phyloP scores from a whole-genome alignment of 23 tunicate genomes.

The Clavelina lepadiformis region DNA sequence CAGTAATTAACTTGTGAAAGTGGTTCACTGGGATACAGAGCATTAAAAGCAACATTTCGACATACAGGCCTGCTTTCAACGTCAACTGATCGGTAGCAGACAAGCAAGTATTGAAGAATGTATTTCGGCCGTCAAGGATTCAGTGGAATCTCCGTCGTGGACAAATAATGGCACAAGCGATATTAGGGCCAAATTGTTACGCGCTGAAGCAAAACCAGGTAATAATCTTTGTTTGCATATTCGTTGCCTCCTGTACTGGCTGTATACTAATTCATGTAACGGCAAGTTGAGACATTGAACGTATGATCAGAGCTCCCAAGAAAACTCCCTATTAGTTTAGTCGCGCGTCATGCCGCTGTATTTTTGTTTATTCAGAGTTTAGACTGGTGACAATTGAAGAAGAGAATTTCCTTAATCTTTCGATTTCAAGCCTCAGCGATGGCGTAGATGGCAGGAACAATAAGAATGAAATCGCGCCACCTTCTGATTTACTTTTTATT shows the following conservation, averaged over 20 bases:
- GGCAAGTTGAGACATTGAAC: too few relatives aligned
- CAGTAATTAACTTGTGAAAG: too few relatives aligned
- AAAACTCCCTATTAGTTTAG: too few relatives aligned
- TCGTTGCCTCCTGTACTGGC: too few relatives aligned
- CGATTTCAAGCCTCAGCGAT: conserved; percentile 21
- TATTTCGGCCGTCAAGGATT: conserved; percentile 44
- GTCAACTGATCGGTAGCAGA: conserved; percentile 13
- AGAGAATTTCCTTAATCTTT: conserved; percentile 36
- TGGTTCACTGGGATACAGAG: too few relatives aligned
- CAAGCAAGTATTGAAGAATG: conserved; percentile 54
- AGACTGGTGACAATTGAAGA: conserved; percentile 26
- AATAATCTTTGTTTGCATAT: too few relatives aligned
- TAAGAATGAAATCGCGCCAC: not conserved
- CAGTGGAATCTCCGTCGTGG: conserved; percentile 12
- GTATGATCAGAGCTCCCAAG: too few relatives aligned
- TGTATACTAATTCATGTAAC: too few relatives aligned
- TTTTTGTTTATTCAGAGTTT: conserved; percentile 10
- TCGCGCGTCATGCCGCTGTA: too few relatives aligned
- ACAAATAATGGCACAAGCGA: conserved; percentile 16
- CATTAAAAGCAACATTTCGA: too few relatives aligned
- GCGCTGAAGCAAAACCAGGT: conserved; percentile 3
- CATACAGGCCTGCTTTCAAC: conserved; percentile 54
- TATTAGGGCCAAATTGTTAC: conserved; percentile 9
- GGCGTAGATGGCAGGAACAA: conserved; percentile 1
- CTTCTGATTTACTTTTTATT: not conserved